Conservation (phyloP, 2,113 vertebrate species). For the Osmerus eperlanus region DNA sequence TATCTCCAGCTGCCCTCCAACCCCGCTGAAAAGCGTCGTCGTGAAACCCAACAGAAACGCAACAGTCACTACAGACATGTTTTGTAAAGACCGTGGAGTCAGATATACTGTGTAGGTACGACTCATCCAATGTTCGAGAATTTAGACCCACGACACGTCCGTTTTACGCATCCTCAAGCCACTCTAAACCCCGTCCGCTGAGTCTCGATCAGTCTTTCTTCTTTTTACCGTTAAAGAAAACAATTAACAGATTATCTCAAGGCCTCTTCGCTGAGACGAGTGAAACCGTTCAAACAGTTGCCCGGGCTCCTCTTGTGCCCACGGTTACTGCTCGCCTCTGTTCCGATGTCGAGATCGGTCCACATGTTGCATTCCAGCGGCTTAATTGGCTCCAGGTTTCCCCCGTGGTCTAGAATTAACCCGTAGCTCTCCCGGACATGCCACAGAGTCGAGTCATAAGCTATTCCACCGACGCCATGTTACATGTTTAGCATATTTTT, state of each 20-base stretch:
- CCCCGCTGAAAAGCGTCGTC: conserved; percentile 7
- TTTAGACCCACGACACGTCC: background rate
- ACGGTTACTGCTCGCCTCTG: conserved; percentile 33
- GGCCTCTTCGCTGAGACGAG: background rate
- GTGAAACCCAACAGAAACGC: conserved; percentile 44
- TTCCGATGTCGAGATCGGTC: conserved; percentile 47
- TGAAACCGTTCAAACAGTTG: background rate
- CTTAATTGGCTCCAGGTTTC: conserved; percentile 79
- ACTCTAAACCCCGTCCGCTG: background rate
- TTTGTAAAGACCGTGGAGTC: background rate
- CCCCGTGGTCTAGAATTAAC: conserved; percentile 71
- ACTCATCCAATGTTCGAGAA: conserved; percentile 3
- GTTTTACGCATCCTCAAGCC: conserved; percentile 1
- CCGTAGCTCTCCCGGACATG: conserved; percentile 66
- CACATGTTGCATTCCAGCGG: conserved; percentile 67
- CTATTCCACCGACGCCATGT: conserved; percentile 24
- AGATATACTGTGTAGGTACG: background rate
- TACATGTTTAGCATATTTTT: conserved; percentile 37
- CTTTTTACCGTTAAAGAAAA: background rate
- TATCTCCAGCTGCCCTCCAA: conserved; percentile 33
- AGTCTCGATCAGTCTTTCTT: conserved; percentile 12
- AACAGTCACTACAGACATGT: conserved; percentile 36
- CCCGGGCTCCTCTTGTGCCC: conserved; percentile 34
- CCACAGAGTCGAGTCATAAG: conserved; percentile 42
- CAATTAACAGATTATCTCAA: background rate